phyloP scores from a whole-genome alignment of 2,888 invertebrate genomes.

The Margaritifera margaritifera region DNA sequence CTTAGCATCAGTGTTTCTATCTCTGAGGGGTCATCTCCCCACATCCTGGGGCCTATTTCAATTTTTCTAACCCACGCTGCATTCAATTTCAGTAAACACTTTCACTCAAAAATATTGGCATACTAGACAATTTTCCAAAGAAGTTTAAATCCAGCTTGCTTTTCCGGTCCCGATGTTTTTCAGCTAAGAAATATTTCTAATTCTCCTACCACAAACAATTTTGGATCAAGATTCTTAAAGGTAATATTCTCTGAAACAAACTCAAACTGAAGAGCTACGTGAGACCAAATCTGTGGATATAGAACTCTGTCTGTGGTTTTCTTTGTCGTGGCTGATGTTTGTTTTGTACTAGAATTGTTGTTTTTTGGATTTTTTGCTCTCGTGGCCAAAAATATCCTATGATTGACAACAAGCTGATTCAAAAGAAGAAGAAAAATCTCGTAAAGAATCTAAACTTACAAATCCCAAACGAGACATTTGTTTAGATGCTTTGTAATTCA shows the following conservation, averaged over 20 bases:
- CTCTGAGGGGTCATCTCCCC: conserved; percentile 4
- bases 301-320: no score
- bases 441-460: no score
- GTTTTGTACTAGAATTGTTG: no score
- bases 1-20: conserved; percentile 9
- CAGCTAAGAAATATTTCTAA: conserved; percentile 7
- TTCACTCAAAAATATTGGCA: conserved; percentile 13
- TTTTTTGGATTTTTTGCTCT: no score
- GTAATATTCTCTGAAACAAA: background rate
- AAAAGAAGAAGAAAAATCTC: no score
- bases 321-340: no score
- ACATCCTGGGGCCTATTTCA: background rate
- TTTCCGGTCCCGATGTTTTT: conserved; percentile 4
- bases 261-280: no score
- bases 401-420: no score
- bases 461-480: no score
- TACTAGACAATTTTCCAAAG: conserved; percentile 8
- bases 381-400: no score
- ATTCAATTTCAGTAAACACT: conserved; percentile 9
- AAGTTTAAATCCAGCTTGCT: conserved; percentile 4
- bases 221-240: background rate
- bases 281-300: no score
- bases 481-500: no score
- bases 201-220: conserved; percentile 6
- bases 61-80: conserved; percentile 9